Evolutionary conservation across 2,113 vertebrate genomes (phyloP), one percentile per base, ranked within the genome.

Genomic region (Oreochromis tanganicae): DNA sequence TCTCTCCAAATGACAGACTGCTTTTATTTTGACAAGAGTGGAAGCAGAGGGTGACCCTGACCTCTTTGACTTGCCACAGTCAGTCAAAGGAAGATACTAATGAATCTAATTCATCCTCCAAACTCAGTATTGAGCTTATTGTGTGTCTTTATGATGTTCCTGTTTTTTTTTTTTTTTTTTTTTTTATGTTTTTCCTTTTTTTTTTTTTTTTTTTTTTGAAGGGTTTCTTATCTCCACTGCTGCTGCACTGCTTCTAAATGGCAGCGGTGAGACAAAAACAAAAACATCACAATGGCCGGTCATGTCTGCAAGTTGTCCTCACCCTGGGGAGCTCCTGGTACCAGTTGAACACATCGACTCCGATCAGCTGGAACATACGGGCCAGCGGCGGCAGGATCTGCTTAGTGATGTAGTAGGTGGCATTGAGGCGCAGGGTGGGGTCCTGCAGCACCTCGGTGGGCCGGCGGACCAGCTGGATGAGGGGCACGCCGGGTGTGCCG

Each of bases 321-420:
- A 99, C 99, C 96, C 98, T 95, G 82, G 98, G 99, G 81, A 99
- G 94, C 93, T 99, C 97, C 16, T 98, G 97, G 95, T 99, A 99
- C 99, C 99, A 99, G 96, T 94, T 96, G 96, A 98, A 97, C 87
- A 99, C 98, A 0, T 99, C 98, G 10, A 99, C 97, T 8, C 99
- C 99, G 38, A 99, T 98, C 24, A 99, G 97, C 2, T 97, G 98
- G 95, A 99, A 98, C 29, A 99, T 95, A 82, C 99, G 97, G 17
- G 97, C 97, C 71, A 99, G 95, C 0, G 99, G 98, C 1, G 99
- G 98, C 90, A 99, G 97, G 82, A 99, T 99, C 88, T 99, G 99
- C 92, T 99, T 99, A 94, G 96, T 98, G 90, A 99, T 97, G 80
- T 99, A 99, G 94, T 99, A 99, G 1, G 96, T 96, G 71, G 97